Percentiles rank a stretch among this genome's conserved stretches.
phyloP scores from a whole-genome alignment of 2,888 invertebrate species.

The Netelia virgata region DNA sequence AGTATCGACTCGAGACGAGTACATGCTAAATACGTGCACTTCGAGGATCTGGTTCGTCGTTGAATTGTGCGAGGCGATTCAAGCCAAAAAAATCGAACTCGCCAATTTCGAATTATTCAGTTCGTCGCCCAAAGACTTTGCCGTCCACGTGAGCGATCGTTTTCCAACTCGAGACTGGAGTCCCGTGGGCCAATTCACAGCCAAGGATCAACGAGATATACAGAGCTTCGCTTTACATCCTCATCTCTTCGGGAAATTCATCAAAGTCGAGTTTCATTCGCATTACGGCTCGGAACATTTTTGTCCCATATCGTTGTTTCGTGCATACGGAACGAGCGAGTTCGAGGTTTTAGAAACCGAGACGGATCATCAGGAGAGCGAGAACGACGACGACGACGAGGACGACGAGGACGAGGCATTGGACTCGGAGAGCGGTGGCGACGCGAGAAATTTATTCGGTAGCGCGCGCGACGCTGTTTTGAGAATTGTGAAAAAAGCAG shows the following conservation, averaged over 20 bases:
- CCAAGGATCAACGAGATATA: conserved; percentile 93
- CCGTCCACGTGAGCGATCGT: conserved; percentile 94
- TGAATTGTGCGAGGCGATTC: conserved; percentile 98
- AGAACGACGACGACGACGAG: conserved; percentile 87
- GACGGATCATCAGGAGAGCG: conserved; percentile 86
- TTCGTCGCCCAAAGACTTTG: conserved; percentile 96
- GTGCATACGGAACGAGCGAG: conserved; percentile 97
- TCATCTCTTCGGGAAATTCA: conserved; percentile 94
- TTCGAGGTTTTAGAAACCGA: conserved; percentile 95
- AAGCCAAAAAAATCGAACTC: conserved; percentile 96
- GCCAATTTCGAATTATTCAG: conserved; percentile 99
- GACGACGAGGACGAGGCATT: conserved; percentile 88
- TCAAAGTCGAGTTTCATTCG: conserved; percentile 95
- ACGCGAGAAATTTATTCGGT: conserved; percentile 91
- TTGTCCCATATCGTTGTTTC: conserved; percentile 98
- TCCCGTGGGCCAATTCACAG: conserved; percentile 93
- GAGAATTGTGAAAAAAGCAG: conserved; percentile 96
- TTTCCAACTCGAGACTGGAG: conserved; percentile 97
- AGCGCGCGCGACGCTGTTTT: conserved; percentile 96
- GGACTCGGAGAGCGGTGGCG: conserved; percentile 86
- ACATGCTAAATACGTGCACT: conserved; percentile 98
- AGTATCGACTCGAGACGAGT: conserved; percentile 97
- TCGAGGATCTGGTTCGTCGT: conserved; percentile 97
- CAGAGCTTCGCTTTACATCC: conserved; percentile 94
- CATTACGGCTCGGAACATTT: conserved; percentile 99